These are phyloP conservation scores for Aphidius gifuensis DNA, from an alignment of 1,140 invertebrate genomes.

Conservation along the genomic window DNA sequence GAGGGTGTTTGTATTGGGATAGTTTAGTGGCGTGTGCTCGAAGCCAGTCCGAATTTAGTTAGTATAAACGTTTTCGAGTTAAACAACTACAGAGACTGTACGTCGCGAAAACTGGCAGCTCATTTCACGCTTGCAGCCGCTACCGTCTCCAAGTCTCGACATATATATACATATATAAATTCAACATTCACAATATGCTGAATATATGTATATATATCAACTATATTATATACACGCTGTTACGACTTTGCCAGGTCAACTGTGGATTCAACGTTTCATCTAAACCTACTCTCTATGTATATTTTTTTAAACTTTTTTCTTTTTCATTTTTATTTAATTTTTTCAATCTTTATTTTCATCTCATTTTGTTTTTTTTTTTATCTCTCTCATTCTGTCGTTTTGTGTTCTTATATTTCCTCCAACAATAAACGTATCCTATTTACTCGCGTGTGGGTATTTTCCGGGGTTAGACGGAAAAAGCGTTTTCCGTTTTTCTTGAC, in stretches of 20 bases:
- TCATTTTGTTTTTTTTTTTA: constrained; percentile 10
- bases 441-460: constrained; percentile 1
- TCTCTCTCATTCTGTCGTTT: neutral
- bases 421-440: neutral
- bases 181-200: no score
- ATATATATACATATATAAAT: no score
- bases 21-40: constrained; percentile 19
- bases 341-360: constrained; percentile 9
- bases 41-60: constrained; percentile 29
- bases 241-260: constrained; percentile 8
- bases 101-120: constrained; percentile 39
- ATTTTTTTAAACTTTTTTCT: neutral
- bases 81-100: constrained; percentile 37
- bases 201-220: no score
- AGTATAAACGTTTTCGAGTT: constrained; percentile 29
- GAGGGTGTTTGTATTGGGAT: constrained; percentile 5
- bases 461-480: constrained; percentile 17
- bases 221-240: no score
- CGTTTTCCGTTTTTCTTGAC: constrained; percentile 23
- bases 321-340: neutral
- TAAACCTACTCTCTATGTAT: neutral
- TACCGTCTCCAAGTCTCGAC: constrained; percentile 14
- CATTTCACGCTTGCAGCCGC: constrained; percentile 41
- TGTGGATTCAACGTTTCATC: constrained; percentile 11
- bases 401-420: constrained; percentile 1